Evolutionary conservation across 2,113 vertebrate genomes (phyloP), one percentile per base, ranked within the genome.

Genomic region (Rhinoderma darwinii): DNA sequence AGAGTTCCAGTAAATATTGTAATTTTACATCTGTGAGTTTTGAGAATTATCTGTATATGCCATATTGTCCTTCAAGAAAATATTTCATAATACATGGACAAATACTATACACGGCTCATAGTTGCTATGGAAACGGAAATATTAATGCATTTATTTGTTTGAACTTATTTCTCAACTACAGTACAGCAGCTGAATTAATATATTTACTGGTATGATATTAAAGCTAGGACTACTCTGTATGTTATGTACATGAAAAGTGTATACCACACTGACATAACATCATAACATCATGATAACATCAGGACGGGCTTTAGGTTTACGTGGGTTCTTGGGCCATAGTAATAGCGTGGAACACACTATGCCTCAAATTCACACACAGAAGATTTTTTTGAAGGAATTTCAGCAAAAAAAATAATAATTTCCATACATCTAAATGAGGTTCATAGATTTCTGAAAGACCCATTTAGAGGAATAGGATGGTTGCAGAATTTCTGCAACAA

Each of bases 51-150:
- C 66, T 70, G 32, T 39, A 63, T 39, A 39, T 76, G 27, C 44
- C 35, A 47, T 47, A 47, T 77, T 61, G 37, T 30, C 17, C 54
- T 85, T 25, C 17, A 18, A 59, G 25, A 84, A 17, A 78, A 85
- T 37, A n/a, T 75, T 15, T 66, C 32, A 79, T 63, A 77, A 63
- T 47, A 43, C 12, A 43, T 66, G 22, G 72, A 56, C 22, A 83
- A 76, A 51, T 77, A 63, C 15, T 84, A 41, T 32, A 59, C 39
- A 47, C 66, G 50, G 15, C 27, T 54, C 7, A 76, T 61, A 15
- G 74, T 78, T 86, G 56, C 74, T 78, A 50, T 78, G 84, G 74
- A 25, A 86, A 86, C 59, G 37, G 50, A 43, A 85, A 85, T 66
- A 86, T 51, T 66, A 50, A 86, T 78, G 47, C 35, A 44, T 75